Conservation (phyloP, 37 sponge, comb jelly and placozoan species). For the Cliona cf. orientalis region DNA sequence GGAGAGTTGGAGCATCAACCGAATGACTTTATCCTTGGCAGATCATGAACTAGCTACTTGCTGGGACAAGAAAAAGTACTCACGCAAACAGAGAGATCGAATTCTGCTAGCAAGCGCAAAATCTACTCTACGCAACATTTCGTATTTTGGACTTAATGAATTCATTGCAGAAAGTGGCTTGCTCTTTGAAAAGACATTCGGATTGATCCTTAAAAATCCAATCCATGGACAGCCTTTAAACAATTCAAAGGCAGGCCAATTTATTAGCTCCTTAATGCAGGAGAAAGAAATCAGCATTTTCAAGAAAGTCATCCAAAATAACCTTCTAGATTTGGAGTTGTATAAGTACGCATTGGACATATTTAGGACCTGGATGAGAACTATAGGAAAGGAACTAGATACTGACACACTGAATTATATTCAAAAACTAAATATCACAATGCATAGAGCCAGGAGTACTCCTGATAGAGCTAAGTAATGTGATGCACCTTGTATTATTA, state of each 20-base stretch:
- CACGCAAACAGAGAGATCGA: conserved; percentile 2
- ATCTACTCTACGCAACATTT: conserved; percentile 44
- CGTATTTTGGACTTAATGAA: conserved; percentile 60
- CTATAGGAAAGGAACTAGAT: neutral
- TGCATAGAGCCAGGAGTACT: too few species aligned
- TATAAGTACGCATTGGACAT: conserved; percentile 59
- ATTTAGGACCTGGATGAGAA: conserved; percentile 10
- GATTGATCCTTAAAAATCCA: conserved; percentile 54
- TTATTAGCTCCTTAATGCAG: neutral
- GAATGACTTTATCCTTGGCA: conserved; percentile 73
- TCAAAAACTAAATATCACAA: too few species aligned
- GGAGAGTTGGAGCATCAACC: conserved; percentile 50
- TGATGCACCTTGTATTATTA: too few species aligned
- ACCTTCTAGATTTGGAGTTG: conserved; percentile 61
- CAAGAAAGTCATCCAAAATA: conserved; percentile 21
- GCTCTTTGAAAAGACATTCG: conserved; percentile 67
- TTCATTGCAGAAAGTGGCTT: conserved; percentile 41
- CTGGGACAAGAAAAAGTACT: neutral
- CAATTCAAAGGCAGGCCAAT: neutral
- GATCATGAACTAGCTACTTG: conserved; percentile 61
- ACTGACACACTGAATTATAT: neutral
- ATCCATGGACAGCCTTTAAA: conserved; percentile 27
- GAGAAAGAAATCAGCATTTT: neutral
- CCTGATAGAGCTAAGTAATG: too few species aligned
- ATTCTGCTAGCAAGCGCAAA: conserved; percentile 55